These are phyloP conservation scores for Flexamia atlantica DNA, from an alignment of 2,888 invertebrate genomes.

Conservation along the genomic window DNA sequence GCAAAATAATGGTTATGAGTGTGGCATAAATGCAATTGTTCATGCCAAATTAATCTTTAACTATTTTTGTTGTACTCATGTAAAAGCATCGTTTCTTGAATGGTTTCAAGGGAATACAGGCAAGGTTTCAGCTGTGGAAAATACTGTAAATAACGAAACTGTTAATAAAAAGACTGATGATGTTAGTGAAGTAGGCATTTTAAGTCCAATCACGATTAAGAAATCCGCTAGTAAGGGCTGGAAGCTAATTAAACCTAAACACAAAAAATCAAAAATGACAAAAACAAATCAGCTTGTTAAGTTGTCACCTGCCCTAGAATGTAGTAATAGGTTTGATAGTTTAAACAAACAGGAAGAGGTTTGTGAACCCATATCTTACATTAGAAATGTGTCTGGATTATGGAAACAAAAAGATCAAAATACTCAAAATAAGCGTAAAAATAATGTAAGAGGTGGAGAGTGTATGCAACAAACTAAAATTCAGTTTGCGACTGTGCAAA, in stretches of 20 bases:
- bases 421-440: neutral
- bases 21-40: constrained; percentile 3
- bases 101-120: neutral
- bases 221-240: neutral
- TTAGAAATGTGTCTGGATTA: neutral
- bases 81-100: neutral
- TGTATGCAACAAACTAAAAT: neutral
- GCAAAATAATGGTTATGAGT: constrained; percentile 23
- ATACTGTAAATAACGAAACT: neutral
- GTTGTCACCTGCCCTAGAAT: neutral
- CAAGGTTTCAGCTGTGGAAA: neutral
- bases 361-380: neutral
- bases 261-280: neutral
- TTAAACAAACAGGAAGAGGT: neutral
- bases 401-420: neutral
- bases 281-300: neutral
- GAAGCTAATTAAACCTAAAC: neutral
- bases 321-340: neutral
- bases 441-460: neutral
- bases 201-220: neutral
- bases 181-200: neutral
- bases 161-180: neutral
- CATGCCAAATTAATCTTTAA: constrained; percentile 22
- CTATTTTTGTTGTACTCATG: constrained; percentile 5
- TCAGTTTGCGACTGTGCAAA: neutral